These are phyloP conservation scores for Drosophila fuyamai DNA, from an alignment of 1,140 invertebrate species.

Conservation along the genomic window DNA sequence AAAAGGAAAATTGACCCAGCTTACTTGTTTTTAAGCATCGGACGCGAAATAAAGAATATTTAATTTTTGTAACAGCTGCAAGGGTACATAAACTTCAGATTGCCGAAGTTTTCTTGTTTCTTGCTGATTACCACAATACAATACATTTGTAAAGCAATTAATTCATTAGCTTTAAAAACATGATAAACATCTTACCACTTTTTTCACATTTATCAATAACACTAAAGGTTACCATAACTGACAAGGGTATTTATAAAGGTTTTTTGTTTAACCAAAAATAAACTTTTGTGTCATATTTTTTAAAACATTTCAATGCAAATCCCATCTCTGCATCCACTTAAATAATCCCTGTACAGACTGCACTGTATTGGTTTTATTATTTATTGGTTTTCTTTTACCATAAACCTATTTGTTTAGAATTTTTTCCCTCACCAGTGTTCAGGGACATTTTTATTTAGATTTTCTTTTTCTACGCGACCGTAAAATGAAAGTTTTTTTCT, in stretches of 20 bases:
- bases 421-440: too few relatives aligned
- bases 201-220: too few relatives aligned
- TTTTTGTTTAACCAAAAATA: not conserved
- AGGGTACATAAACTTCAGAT: too few relatives aligned
- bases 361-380: not conserved
- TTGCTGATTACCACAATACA: too few relatives aligned
- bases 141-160: too few relatives aligned
- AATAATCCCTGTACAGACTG: not conserved
- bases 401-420: not conserved
- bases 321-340: not conserved
- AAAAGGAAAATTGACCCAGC: too few relatives aligned
- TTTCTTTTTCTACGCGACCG: not conserved
- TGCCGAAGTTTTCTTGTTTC: too few relatives aligned
- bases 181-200: too few relatives aligned
- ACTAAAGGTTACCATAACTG: not conserved
- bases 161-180: too few relatives aligned
- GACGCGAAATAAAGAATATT: too few relatives aligned
- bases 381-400: not conserved
- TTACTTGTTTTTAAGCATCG: too few relatives aligned
- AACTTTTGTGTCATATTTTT: not conserved
- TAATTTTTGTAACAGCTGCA: too few relatives aligned
- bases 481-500: constrained; percentile 6
- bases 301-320: not conserved
- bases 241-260: not conserved
- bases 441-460: not conserved